Conservation (phyloP, 1,140 invertebrate genomes). For the Magallana angulata region DNA sequence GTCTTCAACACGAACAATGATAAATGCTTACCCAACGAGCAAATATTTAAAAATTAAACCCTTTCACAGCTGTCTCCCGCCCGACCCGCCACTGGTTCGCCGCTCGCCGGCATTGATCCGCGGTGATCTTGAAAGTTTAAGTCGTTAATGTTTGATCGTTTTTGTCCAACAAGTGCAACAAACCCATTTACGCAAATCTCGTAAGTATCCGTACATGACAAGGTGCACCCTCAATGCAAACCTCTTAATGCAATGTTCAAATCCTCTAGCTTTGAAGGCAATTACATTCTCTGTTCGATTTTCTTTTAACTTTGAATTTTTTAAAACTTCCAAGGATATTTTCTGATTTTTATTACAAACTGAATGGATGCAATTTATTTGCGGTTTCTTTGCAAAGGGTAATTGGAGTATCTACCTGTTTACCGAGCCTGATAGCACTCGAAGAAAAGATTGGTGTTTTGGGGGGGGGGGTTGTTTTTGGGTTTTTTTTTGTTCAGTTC, state of each 20-base stretch:
- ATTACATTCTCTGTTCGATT: background rate
- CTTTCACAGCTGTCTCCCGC: background rate
- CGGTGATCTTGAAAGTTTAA: background rate
- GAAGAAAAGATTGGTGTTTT: too few relatives aligned
- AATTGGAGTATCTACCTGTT: too few relatives aligned
- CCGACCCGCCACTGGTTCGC: background rate
- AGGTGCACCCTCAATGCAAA: background rate
- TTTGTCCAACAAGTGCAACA: background rate
- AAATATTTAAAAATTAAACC: conserved; percentile 8
- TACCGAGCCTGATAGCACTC: too few relatives aligned
- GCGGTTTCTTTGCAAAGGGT: too few relatives aligned
- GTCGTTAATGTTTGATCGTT: too few relatives aligned
- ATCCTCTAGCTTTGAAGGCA: too few relatives aligned
- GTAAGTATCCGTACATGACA: background rate
- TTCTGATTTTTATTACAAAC: too few relatives aligned
- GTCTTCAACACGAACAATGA: conserved; percentile 27
- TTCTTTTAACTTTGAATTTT: too few relatives aligned
- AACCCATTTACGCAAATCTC: background rate
- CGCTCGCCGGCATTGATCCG: background rate
- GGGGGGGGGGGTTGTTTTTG: too few relatives aligned
- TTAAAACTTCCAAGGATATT: too few relatives aligned
- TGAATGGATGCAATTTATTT: too few relatives aligned
- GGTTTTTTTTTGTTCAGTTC: too few relatives aligned
- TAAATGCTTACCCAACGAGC: conserved; percentile 2
- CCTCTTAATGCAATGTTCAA: background rate